A percentile compares a stretch with the other conserved stretches of the same genome.
Conservation (phyloP, 1,140 invertebrate genomes). For the Samia ricini region DNA sequence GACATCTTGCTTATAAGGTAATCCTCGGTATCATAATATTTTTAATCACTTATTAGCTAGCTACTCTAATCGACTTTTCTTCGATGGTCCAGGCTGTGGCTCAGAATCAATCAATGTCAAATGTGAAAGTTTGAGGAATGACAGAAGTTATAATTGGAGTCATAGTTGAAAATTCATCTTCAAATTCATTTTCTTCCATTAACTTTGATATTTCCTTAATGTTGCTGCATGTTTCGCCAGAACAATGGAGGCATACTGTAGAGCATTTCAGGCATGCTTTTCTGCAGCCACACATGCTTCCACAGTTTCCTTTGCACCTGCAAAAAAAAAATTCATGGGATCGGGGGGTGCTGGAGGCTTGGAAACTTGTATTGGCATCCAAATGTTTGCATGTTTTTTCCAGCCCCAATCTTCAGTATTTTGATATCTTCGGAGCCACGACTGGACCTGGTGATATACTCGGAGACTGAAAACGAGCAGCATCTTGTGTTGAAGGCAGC, state of each 20-base stretch:
- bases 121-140: slow-evolving; percentile 10
- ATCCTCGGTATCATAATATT: too few species aligned
- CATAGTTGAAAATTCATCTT: slow-evolving; percentile 9
- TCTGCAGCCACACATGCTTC: too few species aligned
- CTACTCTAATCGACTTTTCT: slow-evolving; percentile 5
- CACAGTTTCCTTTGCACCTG: slow-evolving; percentile 7
- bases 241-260: slow-evolving; percentile 8
- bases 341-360: too few species aligned
- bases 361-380: slow-evolving; percentile 2
- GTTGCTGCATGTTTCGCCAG: slow-evolving; percentile 4
- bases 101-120: slow-evolving; percentile 3
- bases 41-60: background rate
- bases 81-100: slow-evolving; percentile 7
- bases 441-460: slow-evolving; percentile 7
- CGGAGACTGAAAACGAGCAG: slow-evolving; percentile 19
- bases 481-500: slow-evolving; percentile 24
- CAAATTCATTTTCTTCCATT: slow-evolving; percentile 8
- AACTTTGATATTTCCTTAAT: slow-evolving; percentile 9
- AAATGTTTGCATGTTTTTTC: slow-evolving; percentile 11
- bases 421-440: slow-evolving; percentile 8
- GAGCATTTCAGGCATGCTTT: too few species aligned
- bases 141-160: slow-evolving; percentile 10
- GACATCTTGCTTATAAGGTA: too few species aligned
- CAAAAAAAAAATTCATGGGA: too few species aligned
- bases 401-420: slow-evolving; percentile 8